phyloP scores from a whole-genome alignment of 2,888 invertebrate genomes.

The Rotaria sp. region DNA sequence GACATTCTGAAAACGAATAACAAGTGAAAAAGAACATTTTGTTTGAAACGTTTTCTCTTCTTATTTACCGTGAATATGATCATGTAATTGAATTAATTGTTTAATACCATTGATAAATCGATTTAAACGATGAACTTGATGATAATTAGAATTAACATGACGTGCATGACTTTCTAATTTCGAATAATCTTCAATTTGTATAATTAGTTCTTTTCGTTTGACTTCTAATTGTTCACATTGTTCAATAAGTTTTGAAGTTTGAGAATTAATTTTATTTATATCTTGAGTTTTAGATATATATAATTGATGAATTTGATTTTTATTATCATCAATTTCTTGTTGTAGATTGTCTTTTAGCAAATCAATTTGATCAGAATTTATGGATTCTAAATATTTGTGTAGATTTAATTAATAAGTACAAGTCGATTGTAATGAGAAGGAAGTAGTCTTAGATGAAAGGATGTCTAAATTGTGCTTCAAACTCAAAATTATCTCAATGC shows the following conservation, averaged over 20 bases:
- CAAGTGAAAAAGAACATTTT: neutral
- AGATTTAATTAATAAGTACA: neutral
- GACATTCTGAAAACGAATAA: neutral
- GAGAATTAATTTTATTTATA: neutral
- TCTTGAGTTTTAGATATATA: neutral
- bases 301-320: neutral
- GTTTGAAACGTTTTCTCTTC: neutral
- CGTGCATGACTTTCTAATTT: neutral
- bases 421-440: neutral
- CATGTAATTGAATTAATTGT: neutral
- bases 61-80: neutral
- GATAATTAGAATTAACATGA: neutral
- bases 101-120: conserved; percentile 8
- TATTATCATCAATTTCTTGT: conserved; percentile 19
- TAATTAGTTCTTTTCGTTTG: neutral
- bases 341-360: neutral
- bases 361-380: neutral
- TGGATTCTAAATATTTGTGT: neutral
- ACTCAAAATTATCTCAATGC: too few species aligned
- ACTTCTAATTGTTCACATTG: neutral
- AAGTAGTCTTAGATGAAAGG: too few species aligned
- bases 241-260: neutral
- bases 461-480: too few species aligned
- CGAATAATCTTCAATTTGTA: neutral
- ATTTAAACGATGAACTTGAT: conserved; percentile 27